Evolutionary conservation across 2,888 invertebrate species (phyloP).

Genomic region (Amblyteles armatorius): DNA sequence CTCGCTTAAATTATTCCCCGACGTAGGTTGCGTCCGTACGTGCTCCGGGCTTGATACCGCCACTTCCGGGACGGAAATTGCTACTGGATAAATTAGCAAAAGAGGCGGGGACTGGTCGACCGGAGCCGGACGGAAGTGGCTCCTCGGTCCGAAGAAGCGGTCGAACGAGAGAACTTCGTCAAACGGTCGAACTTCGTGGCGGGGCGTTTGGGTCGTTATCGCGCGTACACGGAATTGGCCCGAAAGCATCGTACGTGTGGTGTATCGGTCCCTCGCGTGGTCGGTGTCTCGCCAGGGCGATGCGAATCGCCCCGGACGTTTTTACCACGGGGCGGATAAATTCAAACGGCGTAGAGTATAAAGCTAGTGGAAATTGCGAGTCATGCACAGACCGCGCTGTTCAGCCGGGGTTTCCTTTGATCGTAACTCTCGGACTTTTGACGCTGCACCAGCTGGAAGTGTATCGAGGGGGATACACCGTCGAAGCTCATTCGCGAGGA

Average conservation of each 20-base stretch:
- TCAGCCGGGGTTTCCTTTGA: background rate
- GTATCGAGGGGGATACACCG: slow-evolving; percentile 11
- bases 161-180: slow-evolving; percentile 48
- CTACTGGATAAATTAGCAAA: slow-evolving; percentile 4
- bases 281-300: slow-evolving; percentile 17
- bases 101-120: slow-evolving; percentile 3
- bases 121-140: background rate
- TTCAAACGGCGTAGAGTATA: slow-evolving; percentile 13
- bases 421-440: background rate
- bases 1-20: slow-evolving; percentile 52
- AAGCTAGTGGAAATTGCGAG: slow-evolving; percentile 22
- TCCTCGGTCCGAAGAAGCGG: slow-evolving; percentile 34
- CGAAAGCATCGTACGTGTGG: slow-evolving; percentile 21
- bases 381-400: slow-evolving; percentile 26
- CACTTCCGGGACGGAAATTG: slow-evolving; percentile 1
- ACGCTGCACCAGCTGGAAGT: background rate
- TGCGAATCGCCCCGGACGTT: slow-evolving; percentile 34
- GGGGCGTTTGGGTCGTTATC: background rate
- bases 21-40: slow-evolving; percentile 25
- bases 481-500: slow-evolving; percentile 2
- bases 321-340: slow-evolving; percentile 28
- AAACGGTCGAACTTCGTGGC: slow-evolving; percentile 42
- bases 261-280: background rate
- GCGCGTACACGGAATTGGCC: slow-evolving; percentile 1
- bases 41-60: background rate